Conservation (phyloP, 2,888 invertebrate species). For the Lasioglossum calceatum region DNA sequence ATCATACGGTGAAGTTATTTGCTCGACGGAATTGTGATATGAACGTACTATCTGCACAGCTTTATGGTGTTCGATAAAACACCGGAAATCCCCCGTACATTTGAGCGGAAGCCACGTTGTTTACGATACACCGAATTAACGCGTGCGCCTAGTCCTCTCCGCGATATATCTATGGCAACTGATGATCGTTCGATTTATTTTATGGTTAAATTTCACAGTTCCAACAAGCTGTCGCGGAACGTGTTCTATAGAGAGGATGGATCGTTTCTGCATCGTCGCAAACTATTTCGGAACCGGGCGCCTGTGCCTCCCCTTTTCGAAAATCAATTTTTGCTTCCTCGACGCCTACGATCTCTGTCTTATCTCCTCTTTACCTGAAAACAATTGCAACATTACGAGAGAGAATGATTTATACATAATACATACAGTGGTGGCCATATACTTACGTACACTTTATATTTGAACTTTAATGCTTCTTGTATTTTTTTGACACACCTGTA, state of each 20-base stretch:
- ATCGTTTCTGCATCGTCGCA: slow-evolving; percentile 32
- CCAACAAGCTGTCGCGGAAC: slow-evolving; percentile 20
- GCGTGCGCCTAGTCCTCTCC: slow-evolving; percentile 27
- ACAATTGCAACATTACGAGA: background rate
- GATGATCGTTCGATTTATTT: slow-evolving; percentile 54
- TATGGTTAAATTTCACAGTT: slow-evolving; percentile 18
- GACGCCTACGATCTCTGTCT: background rate
- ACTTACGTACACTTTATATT: too few relatives aligned
- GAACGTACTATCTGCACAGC: slow-evolving; percentile 4
- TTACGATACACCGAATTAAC: slow-evolving; percentile 56
- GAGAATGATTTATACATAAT: too few relatives aligned
- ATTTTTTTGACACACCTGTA: too few relatives aligned
- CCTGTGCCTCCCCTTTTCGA: background rate
- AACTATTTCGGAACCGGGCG: slow-evolving; percentile 2
- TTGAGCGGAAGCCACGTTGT: slow-evolving; percentile 41
- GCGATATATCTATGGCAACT: slow-evolving; percentile 35
- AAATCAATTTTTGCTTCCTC: slow-evolving; percentile 24
- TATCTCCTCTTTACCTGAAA: background rate
- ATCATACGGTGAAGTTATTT: slow-evolving; percentile 30
- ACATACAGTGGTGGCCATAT: too few relatives aligned
- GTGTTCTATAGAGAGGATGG: background rate
- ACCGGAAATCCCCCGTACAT: slow-evolving; percentile 49
- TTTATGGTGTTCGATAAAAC: slow-evolving; percentile 52
- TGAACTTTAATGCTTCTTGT: too few relatives aligned
- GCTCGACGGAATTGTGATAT: slow-evolving; percentile 30